These are phyloP conservation scores for Ophion obscuratus DNA, from an alignment of 2,888 invertebrate species.

Conservation along the genomic window DNA sequence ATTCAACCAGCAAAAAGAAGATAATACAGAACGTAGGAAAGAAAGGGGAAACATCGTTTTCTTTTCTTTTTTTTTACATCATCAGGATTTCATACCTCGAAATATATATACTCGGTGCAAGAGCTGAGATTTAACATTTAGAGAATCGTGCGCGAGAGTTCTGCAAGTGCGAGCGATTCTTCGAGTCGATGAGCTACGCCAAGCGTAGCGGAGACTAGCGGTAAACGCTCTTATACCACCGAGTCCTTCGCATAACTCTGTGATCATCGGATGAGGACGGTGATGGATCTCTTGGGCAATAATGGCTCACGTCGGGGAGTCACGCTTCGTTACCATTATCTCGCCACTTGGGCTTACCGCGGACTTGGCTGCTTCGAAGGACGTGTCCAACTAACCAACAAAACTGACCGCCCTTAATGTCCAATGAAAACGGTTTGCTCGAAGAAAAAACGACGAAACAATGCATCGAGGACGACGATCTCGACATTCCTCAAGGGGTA, in stretches of 20 bases:
- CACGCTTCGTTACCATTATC: slow-evolving; percentile 76
- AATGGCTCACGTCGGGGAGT: slow-evolving; percentile 67
- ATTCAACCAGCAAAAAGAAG: slow-evolving; percentile 20
- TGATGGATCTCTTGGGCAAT: slow-evolving; percentile 75
- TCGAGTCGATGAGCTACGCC: not conserved
- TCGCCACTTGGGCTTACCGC: slow-evolving; percentile 65
- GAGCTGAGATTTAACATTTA: slow-evolving; percentile 52
- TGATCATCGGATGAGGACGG: slow-evolving; percentile 72
- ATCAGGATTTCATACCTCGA: slow-evolving; percentile 17
- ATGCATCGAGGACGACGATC: not conserved
- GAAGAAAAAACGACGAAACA: not conserved
- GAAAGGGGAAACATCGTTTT: slow-evolving; percentile 15
- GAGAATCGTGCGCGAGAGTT: slow-evolving; percentile 52
- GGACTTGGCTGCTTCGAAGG: slow-evolving; percentile 28
- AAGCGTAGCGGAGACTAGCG: slow-evolving; percentile 27
- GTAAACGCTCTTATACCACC: slow-evolving; percentile 35
- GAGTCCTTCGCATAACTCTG: slow-evolving; percentile 78
- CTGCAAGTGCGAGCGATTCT: slow-evolving; percentile 24
- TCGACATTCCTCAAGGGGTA: not conserved
- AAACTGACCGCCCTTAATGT: not conserved
- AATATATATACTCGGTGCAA: not conserved
- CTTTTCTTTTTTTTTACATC: not conserved
- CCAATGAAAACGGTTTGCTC: not conserved
- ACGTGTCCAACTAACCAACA: slow-evolving; percentile 24
- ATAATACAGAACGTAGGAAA: slow-evolving; percentile 12